Percentiles rank a stretch among this genome's conserved stretches.
These are phyloP conservation scores for Tipula vernalis DNA, from an alignment of 2,888 invertebrate species.

Conservation along the genomic window DNA sequence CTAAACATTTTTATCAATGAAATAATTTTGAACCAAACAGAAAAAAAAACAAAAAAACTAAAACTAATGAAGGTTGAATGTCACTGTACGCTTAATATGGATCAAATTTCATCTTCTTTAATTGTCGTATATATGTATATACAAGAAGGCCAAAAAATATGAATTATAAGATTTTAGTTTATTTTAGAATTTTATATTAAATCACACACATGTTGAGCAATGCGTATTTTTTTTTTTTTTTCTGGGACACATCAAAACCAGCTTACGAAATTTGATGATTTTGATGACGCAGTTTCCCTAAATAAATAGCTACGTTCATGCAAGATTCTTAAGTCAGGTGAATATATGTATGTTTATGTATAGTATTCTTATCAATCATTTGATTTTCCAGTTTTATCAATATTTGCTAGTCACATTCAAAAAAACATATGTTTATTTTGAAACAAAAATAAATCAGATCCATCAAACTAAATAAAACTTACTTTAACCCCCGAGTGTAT, in stretches of 20 bases:
- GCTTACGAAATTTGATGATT: neutral
- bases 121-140: neutral
- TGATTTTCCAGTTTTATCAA: neutral
- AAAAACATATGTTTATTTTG: neutral
- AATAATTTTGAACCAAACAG: neutral
- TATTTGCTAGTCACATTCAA: neutral
- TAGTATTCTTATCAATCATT: neutral
- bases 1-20: neutral
- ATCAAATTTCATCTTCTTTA: conserved; percentile 5
- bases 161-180: neutral
- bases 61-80: conserved; percentile 9
- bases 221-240: neutral
- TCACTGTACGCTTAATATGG: conserved; percentile 7
- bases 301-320: neutral
- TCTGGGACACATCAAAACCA: neutral
- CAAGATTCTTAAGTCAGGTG: neutral
- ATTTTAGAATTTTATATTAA: neutral
- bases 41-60: neutral
- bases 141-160: neutral
- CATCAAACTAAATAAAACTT: neutral
- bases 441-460: neutral
- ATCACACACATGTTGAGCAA: neutral
- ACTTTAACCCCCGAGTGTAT: neutral
- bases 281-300: neutral
- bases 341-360: neutral